phyloP scores from a whole-genome alignment of 2,888 invertebrate genomes.

The Hoplodrina ambigua region DNA sequence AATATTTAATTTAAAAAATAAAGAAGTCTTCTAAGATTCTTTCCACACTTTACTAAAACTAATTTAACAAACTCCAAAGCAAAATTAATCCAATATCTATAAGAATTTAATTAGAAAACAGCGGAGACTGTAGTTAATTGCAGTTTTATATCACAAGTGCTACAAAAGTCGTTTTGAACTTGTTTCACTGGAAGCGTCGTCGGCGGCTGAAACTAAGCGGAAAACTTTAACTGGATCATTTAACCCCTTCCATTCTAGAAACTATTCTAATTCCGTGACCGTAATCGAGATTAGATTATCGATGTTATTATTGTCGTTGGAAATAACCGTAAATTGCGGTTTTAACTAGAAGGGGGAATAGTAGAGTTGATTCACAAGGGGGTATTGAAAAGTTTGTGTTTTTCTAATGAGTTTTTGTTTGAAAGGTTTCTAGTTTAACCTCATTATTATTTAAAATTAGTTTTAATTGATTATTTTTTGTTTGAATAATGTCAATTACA shows the following conservation, averaged over 20 bases:
- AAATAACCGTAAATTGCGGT: constrained; percentile 42
- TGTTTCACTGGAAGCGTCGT: constrained; percentile 56
- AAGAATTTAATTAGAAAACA: constrained; percentile 62
- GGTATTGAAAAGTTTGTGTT: neutral
- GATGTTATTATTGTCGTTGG: constrained; percentile 52
- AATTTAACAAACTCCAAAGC: constrained; percentile 27
- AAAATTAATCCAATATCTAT: constrained; percentile 51
- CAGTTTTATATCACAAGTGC: constrained; percentile 68
- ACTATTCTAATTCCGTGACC: constrained; percentile 67
- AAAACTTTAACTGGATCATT: constrained; percentile 65
- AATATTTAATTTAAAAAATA: too few relatives aligned
- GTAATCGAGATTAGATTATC: constrained; percentile 62
- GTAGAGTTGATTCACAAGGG: neutral
- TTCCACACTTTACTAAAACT: neutral
- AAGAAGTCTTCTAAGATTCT: neutral
- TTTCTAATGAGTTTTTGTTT: neutral
- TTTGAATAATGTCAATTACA: too few relatives aligned
- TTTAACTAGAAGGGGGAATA: constrained; percentile 20
- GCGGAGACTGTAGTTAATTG: constrained; percentile 65
- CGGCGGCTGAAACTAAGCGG: constrained; percentile 53
- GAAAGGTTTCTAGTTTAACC: too few relatives aligned
- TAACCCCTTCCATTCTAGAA: constrained; percentile 61
- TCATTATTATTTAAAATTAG: neutral
- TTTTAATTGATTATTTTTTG: too few relatives aligned
- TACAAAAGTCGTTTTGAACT: constrained; percentile 67